A percentile compares a stretch with the other conserved stretches of the same genome.
Conservation (phyloP, 2,888 invertebrate species). For the Apamea crenata region DNA sequence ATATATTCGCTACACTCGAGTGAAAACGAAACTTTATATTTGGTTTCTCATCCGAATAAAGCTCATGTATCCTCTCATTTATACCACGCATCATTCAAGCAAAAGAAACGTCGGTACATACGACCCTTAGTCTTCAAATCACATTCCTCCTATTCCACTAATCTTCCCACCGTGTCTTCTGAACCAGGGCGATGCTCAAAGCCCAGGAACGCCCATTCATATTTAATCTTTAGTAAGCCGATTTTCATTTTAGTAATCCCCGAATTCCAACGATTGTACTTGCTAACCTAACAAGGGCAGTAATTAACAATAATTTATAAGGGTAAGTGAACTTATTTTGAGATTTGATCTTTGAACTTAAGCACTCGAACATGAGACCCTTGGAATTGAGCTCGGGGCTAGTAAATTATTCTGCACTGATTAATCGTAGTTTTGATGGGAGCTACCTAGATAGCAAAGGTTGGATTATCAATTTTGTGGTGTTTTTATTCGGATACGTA, state of each 20-base stretch:
- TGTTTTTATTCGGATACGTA: background rate
- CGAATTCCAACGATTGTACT: constrained; percentile 74
- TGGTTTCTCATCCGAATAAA: background rate
- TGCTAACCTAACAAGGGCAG: constrained; percentile 70
- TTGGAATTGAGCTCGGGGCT: constrained; percentile 43
- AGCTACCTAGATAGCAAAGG: constrained; percentile 37
- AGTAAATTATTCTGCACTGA: constrained; percentile 61
- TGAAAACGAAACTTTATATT: background rate
- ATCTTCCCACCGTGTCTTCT: constrained; percentile 49
- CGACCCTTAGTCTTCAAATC: constrained; percentile 32
- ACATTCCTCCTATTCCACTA: constrained; percentile 32
- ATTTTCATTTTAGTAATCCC: constrained; percentile 81
- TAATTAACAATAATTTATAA: constrained; percentile 77
- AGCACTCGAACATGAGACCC: constrained; percentile 55
- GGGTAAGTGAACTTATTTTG: constrained; percentile 68
- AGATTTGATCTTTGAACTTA: constrained; percentile 63
- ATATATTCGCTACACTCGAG: background rate
- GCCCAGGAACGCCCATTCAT: constrained; percentile 73
- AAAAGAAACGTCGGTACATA: constrained; percentile 22
- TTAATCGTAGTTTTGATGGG: constrained; percentile 58
- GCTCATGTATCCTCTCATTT: background rate
- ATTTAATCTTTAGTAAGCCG: constrained; percentile 80
- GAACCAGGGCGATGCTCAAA: constrained; percentile 47
- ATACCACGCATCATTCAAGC: background rate
- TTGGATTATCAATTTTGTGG: constrained; percentile 28